Percentiles rank a stretch among this genome's conserved stretches.
Conservation (phyloP, 2,797 vertebrate species). For the Semaprochilodus insignis region DNA sequence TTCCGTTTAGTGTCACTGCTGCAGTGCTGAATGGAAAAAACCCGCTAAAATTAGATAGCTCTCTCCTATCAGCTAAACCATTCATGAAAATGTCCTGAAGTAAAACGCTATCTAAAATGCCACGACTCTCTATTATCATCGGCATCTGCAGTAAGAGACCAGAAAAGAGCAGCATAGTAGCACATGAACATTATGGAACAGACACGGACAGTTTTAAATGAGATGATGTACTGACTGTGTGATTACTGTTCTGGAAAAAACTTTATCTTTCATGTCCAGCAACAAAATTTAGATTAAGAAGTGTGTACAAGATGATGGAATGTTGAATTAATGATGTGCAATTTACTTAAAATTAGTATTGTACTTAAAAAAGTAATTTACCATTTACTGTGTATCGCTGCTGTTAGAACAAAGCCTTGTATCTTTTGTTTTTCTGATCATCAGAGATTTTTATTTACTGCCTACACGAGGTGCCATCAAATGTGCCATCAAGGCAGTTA, state of each 20-base stretch:
- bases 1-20: background rate
- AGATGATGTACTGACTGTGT: background rate
- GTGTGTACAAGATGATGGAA: no score
- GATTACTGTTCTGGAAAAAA: background rate
- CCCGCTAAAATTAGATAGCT: background rate
- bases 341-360: no score
- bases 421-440: no score
- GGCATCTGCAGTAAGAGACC: background rate
- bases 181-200: background rate
- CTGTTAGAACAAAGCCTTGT: no score
- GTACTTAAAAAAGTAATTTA: no score
- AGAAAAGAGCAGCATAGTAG: background rate
- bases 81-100: conserved; percentile 9
- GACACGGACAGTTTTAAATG: background rate
- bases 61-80: background rate
- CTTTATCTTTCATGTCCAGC: background rate
- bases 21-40: background rate
- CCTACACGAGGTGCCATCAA: no score
- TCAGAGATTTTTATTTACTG: no score
- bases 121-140: background rate
- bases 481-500: no score
- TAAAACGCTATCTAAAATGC: background rate
- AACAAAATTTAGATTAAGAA: no score
- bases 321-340: no score
- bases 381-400: no score